Conservation (phyloP, 2,888 invertebrate genomes). For the Drosophila neotestacea region DNA sequence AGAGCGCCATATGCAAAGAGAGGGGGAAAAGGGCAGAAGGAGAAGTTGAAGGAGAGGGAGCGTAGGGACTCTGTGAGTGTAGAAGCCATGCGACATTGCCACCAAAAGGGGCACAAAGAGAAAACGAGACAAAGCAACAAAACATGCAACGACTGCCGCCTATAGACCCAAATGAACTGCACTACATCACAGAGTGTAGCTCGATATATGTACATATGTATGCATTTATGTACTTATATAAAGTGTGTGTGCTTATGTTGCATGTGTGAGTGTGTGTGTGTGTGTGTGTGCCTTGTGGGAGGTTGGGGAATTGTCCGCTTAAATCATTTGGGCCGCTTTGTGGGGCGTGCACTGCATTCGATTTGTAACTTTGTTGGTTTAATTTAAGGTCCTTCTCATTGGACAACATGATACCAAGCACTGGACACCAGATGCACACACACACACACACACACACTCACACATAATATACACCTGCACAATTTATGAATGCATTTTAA, state of each 20-base stretch:
- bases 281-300: slow-evolving; percentile 24
- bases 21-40: too few species aligned
- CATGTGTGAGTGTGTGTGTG: background rate
- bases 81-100: slow-evolving; percentile 22
- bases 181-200: slow-evolving; percentile 44
- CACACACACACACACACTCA: slow-evolving; percentile 11
- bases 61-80: background rate
- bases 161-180: slow-evolving; percentile 52
- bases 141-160: slow-evolving; percentile 50
- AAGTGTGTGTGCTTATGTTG: background rate
- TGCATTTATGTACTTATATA: background rate
- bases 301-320: slow-evolving; percentile 53
- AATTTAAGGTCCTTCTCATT: slow-evolving; percentile 56
- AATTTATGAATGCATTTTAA: slow-evolving; percentile 76
- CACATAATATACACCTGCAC: slow-evolving; percentile 53
- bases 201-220: slow-evolving; percentile 1
- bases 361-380: slow-evolving; percentile 64
- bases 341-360: slow-evolving; percentile 50
- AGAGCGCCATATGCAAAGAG: slow-evolving; percentile 53
- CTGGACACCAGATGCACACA: slow-evolving; percentile 21
- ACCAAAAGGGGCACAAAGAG: slow-evolving; percentile 4
- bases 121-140: slow-evolving; percentile 27
- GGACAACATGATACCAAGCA: slow-evolving; percentile 46
- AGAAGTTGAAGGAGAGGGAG: background rate
- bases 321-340: slow-evolving; percentile 63